Percentiles rank a stretch among this genome's conserved stretches.
phyloP scores from a whole-genome alignment of 1,140 invertebrate species.

The Drosophila rufa region DNA sequence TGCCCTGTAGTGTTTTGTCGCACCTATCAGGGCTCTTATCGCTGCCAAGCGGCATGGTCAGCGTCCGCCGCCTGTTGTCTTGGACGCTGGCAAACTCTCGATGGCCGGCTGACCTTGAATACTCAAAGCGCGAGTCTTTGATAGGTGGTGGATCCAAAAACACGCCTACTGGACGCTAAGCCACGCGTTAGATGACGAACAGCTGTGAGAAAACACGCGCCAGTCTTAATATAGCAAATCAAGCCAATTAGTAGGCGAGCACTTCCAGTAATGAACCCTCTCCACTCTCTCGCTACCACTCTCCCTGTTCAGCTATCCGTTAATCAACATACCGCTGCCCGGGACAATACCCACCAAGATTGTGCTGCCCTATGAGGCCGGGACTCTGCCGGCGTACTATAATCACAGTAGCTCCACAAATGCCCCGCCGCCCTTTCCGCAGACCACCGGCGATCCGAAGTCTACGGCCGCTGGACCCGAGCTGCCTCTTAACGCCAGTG shows the following conservation, averaged over 20 bases:
- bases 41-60: conserved; percentile 43
- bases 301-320: conserved; percentile 69
- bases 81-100: conserved; percentile 15
- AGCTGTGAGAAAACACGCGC: conserved; percentile 19
- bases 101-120: conserved; percentile 71
- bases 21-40: conserved; percentile 50
- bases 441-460: conserved; percentile 2
- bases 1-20: conserved; percentile 7
- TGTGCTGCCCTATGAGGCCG: conserved; percentile 76
- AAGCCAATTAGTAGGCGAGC: conserved; percentile 16
- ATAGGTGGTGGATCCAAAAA: conserved; percentile 34
- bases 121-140: conserved; percentile 38
- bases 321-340: conserved; percentile 84
- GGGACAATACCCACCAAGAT: conserved; percentile 85
- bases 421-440: not conserved
- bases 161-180: conserved; percentile 20
- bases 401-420: conserved; percentile 46
- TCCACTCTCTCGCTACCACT: conserved; percentile 58
- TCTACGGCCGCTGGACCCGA: conserved; percentile 4
- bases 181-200: conserved; percentile 59
- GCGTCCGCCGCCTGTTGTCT: conserved; percentile 15
- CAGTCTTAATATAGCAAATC: conserved; percentile 38
- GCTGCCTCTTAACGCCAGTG: conserved; percentile 49
- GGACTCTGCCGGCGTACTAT: conserved; percentile 7
- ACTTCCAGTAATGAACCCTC: conserved; percentile 55